Evolutionary conservation across 2,797 vertebrate genomes (phyloP).

Genomic region (Lophius americanus): DNA sequence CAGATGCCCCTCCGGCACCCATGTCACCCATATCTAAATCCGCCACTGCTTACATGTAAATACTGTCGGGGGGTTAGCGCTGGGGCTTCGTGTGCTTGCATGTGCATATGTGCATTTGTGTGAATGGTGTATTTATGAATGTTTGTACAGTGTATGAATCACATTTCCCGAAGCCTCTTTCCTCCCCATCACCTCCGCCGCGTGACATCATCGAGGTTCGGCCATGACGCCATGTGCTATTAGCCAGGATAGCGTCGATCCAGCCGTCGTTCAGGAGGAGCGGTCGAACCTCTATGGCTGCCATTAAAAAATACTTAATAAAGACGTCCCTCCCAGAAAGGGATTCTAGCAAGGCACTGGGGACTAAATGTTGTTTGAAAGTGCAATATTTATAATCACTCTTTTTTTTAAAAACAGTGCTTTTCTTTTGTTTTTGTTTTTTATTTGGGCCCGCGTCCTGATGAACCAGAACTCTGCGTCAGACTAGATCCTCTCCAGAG

Average conservation of each 20-base stretch:
- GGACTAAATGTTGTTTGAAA: conserved; percentile 76
- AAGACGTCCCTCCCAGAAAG: conserved; percentile 56
- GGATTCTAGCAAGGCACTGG: conserved; percentile 70
- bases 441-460: conserved; percentile 38
- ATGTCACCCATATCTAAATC: no score
- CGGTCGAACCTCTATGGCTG: no score
- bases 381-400: conserved; percentile 86
- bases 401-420: conserved; percentile 51
- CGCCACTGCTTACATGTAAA: conserved; percentile 54
- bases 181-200: conserved; percentile 41
- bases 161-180: conserved; percentile 57
- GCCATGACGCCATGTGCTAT: conserved; percentile 7
- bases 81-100: conserved; percentile 40
- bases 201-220: conserved; percentile 37
- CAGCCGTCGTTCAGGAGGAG: not conserved
- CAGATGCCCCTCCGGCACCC: no score
- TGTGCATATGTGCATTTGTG: conserved; percentile 48
- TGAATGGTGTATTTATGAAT: conserved; percentile 74
- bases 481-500: conserved; percentile 10
- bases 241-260: conserved; percentile 7
- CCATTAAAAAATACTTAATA: not conserved
- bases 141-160: conserved; percentile 59
- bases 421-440: conserved; percentile 48
- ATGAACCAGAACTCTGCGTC: conserved; percentile 34
- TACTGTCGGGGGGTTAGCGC: conserved; percentile 54